Conservation (phyloP, 2,113 vertebrate genomes). For the Octodon degus region DNA sequence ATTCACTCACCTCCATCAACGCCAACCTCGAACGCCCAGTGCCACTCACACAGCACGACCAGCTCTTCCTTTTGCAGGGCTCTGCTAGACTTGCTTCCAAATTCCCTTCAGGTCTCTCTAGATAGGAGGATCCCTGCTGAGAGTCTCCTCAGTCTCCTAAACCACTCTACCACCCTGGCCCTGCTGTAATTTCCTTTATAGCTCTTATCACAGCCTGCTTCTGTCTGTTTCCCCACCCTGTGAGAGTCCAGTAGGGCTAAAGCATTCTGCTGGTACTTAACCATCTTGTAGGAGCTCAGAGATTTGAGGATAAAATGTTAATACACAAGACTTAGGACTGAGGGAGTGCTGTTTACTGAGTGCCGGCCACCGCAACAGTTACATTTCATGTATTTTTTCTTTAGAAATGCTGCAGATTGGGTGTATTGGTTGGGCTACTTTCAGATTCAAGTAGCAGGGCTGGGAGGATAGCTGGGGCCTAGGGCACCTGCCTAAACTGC, state of each 20-base stretch:
- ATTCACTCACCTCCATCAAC: not conserved
- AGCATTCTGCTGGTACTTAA: not conserved
- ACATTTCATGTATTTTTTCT: not conserved
- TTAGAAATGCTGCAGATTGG: not conserved
- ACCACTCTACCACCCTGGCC: not conserved
- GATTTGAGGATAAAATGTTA: not conserved
- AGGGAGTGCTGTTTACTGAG: not conserved
- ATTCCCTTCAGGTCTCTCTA: not conserved
- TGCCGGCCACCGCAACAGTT: not conserved
- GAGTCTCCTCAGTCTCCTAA: not conserved
- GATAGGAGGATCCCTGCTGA: not conserved
- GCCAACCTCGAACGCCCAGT: fast-evolving
- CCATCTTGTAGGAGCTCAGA: not conserved
- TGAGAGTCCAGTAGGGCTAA: not conserved
- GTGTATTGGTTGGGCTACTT: not conserved
- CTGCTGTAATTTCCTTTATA: not conserved
- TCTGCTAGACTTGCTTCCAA: not conserved
- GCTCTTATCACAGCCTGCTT: not conserved
- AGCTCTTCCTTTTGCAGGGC: not conserved
- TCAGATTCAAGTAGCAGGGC: not conserved
- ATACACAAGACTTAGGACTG: not conserved
- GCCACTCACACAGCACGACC: too few relatives aligned
- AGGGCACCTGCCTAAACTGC: too few relatives aligned
- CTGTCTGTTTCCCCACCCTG: not conserved
- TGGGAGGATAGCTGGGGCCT: not conserved